Evolutionary conservation across 1,140 invertebrate genomes (phyloP).

Genomic region (Aphelenchoides avenae): DNA sequence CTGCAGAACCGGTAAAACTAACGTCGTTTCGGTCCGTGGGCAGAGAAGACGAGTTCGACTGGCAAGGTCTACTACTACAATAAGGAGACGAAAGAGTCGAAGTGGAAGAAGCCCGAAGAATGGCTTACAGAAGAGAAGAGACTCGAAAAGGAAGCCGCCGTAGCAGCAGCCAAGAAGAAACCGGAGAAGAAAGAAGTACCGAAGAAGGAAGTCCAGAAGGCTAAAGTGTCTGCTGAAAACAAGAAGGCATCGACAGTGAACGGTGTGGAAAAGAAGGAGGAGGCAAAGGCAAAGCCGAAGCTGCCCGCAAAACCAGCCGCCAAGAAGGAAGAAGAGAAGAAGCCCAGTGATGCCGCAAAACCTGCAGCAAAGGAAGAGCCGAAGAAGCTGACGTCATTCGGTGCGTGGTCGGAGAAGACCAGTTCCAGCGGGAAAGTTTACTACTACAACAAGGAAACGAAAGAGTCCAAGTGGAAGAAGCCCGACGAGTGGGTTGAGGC

Average conservation of each 20-base stretch:
- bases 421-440: background rate
- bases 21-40: too few relatives aligned
- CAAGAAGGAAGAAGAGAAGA: too few relatives aligned
- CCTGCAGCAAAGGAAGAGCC: too few relatives aligned
- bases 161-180: slow-evolving; percentile 5
- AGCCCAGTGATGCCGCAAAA: background rate
- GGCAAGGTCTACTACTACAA: background rate
- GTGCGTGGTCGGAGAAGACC: background rate
- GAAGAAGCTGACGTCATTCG: background rate
- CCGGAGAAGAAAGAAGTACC: too few relatives aligned
- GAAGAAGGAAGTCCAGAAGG: too few relatives aligned
- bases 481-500: too few relatives aligned
- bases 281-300: too few relatives aligned
- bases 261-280: too few relatives aligned
- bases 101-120: background rate
- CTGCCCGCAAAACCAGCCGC: too few relatives aligned
- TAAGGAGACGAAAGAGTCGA: background rate
- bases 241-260: too few relatives aligned
- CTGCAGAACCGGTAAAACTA: too few relatives aligned
- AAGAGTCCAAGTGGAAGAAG: background rate
- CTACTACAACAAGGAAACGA: background rate
- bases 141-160: background rate
- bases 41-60: background rate
- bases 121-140: slow-evolving; percentile 5
- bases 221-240: too few relatives aligned